A percentile compares a stretch with the other conserved stretches of the same genome.
phyloP scores from a whole-genome alignment of 2,113 vertebrate genomes.

The Dasyprocta punctata region DNA sequence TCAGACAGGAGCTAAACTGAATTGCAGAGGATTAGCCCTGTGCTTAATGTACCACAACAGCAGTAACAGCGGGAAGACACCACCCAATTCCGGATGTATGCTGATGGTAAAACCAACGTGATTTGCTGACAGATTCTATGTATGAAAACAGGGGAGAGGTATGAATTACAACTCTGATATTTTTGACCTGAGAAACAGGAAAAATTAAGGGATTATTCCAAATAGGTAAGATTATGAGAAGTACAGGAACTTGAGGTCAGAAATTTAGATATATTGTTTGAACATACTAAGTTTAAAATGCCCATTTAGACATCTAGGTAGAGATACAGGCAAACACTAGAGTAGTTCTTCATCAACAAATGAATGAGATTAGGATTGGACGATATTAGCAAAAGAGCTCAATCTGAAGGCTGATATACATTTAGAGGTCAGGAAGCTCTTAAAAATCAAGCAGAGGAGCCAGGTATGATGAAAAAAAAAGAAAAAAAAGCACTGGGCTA shows the following conservation, averaged over 20 bases:
- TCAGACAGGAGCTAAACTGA: neutral
- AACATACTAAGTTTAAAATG: neutral
- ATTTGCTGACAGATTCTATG: neutral
- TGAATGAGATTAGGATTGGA: neutral
- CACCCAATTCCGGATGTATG: neutral
- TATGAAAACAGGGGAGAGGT: neutral
- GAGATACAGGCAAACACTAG: neutral
- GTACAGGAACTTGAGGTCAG: neutral
- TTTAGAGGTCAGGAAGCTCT: neutral
- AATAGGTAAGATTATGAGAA: neutral
- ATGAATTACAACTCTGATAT: neutral
- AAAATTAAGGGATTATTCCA: conserved; percentile 12
- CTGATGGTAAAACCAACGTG: neutral
- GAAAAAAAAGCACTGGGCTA: neutral
- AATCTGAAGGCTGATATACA: neutral
- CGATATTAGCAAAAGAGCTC: neutral
- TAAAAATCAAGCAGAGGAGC: neutral
- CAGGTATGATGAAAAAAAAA: neutral
- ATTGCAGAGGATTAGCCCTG: neutral
- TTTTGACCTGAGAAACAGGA: conserved; percentile 37
- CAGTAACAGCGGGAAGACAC: neutral
- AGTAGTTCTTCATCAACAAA: neutral
- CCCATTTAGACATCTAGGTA: neutral
- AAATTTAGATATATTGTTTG: neutral
- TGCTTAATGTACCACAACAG: neutral